Evolutionary conservation across 2,113 vertebrate genomes (phyloP).

Genomic region (Misgurnus anguillicaudatus): DNA sequence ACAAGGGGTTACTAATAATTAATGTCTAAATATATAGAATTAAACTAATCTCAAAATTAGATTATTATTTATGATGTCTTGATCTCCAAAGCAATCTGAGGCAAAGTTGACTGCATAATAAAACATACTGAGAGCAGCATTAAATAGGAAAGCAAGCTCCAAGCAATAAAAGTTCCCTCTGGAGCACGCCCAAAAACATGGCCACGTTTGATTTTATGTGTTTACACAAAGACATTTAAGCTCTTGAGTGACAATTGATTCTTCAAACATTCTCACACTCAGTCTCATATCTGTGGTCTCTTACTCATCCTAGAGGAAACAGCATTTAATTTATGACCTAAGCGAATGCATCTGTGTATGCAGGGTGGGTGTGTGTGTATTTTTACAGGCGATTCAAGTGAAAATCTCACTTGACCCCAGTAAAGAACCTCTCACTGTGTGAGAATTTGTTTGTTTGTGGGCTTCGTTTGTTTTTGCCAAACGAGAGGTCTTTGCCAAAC

Average conservation of each 20-base stretch:
- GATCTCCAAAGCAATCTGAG: neutral
- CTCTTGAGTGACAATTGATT: constrained; percentile 1
- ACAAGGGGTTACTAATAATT: too few relatives aligned
- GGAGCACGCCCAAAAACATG: neutral
- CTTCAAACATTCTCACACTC: neutral
- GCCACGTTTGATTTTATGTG: neutral
- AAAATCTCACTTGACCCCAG: constrained; percentile 43
- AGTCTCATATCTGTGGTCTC: neutral
- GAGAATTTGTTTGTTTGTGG: constrained; percentile 24
- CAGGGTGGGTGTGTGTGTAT: constrained; percentile 37
- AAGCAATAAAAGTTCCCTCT: neutral
- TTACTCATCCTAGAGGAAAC: constrained; percentile 21
- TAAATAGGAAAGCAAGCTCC: neutral
- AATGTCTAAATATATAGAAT: too few relatives aligned
- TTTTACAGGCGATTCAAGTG: constrained; percentile 44
- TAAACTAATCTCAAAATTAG: too few relatives aligned
- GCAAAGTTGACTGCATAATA: neutral
- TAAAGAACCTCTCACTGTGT: constrained; percentile 32
- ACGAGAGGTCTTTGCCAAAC: constrained; percentile 12
- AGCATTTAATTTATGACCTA: constrained; percentile 18
- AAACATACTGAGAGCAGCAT: neutral
- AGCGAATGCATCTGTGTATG: constrained; percentile 9
- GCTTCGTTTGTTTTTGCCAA: constrained; percentile 31
- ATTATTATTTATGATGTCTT: too few relatives aligned
- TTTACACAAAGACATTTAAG: neutral